Percentiles rank a stretch among this genome's conserved stretches.
Evolutionary conservation across 2,113 vertebrate genomes (phyloP).

Genomic region (Tauraco erythrolophus): DNA sequence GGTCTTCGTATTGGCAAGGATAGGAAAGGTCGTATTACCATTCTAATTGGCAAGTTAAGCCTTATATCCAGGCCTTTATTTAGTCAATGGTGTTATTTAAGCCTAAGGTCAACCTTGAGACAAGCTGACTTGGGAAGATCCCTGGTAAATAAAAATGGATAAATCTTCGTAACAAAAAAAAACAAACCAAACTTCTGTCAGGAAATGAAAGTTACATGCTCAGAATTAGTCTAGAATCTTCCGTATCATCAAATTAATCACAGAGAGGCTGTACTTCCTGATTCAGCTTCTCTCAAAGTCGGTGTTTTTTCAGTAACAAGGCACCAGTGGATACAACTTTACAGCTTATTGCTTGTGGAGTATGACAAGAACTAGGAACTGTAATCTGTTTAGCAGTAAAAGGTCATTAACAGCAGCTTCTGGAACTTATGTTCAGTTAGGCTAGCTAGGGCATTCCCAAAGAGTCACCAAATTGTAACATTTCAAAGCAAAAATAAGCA

Average conservation of each 20-base stretch:
- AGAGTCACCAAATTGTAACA: background rate
- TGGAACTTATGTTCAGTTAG: background rate
- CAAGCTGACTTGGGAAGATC: background rate
- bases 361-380: background rate
- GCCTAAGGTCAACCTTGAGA: conserved; percentile 5
- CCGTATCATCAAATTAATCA: background rate
- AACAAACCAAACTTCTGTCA: background rate
- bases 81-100: conserved; percentile 50
- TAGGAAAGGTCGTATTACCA: background rate
- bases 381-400: background rate
- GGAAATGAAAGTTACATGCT: background rate
- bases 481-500: background rate
- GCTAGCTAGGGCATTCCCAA: background rate
- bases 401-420: background rate
- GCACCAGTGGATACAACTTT: background rate
- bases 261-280: background rate
- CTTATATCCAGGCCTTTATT: background rate
- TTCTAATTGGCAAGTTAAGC: conserved; percentile 7
- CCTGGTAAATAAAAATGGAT: background rate
- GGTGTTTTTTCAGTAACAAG: background rate
- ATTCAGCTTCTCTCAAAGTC: background rate
- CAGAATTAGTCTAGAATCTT: background rate
- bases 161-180: background rate
- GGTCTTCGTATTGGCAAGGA: background rate
- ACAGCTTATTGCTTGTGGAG: background rate